phyloP scores from a whole-genome alignment of 2,797 vertebrate genomes.

The Leptoclinus maculatus region DNA sequence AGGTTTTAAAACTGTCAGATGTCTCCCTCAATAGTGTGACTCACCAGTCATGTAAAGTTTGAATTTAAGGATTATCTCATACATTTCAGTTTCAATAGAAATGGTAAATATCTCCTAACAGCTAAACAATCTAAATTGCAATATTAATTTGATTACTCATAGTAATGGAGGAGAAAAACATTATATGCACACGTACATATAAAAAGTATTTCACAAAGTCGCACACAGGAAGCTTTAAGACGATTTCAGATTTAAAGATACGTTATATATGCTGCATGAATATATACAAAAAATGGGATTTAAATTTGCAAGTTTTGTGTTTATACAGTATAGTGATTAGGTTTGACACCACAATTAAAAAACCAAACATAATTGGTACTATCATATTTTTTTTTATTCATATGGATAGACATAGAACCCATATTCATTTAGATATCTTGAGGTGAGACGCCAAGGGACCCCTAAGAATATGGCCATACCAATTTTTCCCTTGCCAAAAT shows the following conservation, averaged over 20 bases:
- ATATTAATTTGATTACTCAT: neutral
- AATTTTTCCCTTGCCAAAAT: no score
- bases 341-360: constrained; percentile 2
- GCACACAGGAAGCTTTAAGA: neutral
- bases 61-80: no score
- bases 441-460: no score
- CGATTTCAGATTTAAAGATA: neutral
- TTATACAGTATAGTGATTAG: neutral
- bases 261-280: neutral
- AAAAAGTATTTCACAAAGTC: neutral
- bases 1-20: neutral
- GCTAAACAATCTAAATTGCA: neutral
- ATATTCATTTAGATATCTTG: no score
- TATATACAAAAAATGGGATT: neutral
- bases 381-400: neutral
- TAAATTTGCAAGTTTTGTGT: neutral
- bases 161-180: neutral
- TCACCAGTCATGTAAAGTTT: no score
- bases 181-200: constrained; percentile 55
- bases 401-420: no score
- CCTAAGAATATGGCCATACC: no score
- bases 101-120: neutral
- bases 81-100: neutral
- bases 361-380: neutral
- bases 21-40: no score